Percentiles rank a stretch among this genome's conserved stretches.
These are phyloP conservation scores for cattle (Bos taurus) DNA, from an alignment of 2,113 vertebrate species.

Conservation along the genomic window ARS-UCD2.0 NC_037346.1:49485501-49486000, in stretches of 20 bases:
- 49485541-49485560: not conserved
- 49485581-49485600: not conserved
- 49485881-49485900: not conserved
- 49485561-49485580: not conserved
- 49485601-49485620: slow-evolving; percentile 28
- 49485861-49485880: slow-evolving; percentile 6
- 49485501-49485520: not conserved
- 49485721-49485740: slow-evolving; percentile 54
- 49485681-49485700: slow-evolving; percentile 70
- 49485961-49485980: not conserved
- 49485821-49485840: slow-evolving; percentile 37
- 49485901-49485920: not conserved
- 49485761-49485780: slow-evolving; percentile 45
- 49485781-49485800: slow-evolving; percentile 57
- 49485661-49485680: slow-evolving; percentile 70
- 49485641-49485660: slow-evolving; percentile 63
- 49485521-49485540: not conserved
- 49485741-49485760: slow-evolving; percentile 37
- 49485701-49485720: slow-evolving; percentile 67
- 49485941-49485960: not conserved
- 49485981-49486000: slow-evolving; percentile 6
- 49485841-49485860: not conserved
- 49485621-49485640: slow-evolving; percentile 7
- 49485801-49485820: slow-evolving; percentile 61
- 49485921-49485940: not conserved